phyloP scores from a whole-genome alignment of 2,113 vertebrate species.

The Dipodomys ordii region DNA sequence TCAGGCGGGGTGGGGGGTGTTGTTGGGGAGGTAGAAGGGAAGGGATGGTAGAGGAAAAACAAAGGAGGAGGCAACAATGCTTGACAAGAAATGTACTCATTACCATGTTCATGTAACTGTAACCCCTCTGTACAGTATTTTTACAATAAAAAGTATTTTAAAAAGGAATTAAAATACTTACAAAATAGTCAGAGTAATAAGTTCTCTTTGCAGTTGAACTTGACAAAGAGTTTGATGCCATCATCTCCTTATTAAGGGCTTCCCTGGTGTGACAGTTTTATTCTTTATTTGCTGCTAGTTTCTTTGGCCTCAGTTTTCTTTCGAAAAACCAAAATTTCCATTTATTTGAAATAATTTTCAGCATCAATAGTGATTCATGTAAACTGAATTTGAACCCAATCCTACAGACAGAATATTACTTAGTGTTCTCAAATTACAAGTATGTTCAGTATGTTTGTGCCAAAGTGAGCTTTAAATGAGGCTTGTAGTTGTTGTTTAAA shows the following conservation, averaged over 20 bases:
- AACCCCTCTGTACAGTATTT: too few species aligned
- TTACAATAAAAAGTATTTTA: too few species aligned
- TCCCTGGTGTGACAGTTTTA: not conserved
- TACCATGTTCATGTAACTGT: too few species aligned
- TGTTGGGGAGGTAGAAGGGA: too few species aligned
- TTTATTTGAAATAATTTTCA: not conserved
- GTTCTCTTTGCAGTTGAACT: not conserved
- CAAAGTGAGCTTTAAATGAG: slow-evolving; percentile 52
- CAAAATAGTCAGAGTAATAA: not conserved
- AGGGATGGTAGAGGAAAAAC: too few species aligned
- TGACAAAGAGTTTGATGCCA: not conserved
- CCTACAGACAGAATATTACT: not conserved
- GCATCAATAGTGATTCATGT: not conserved
- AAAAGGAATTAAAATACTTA: not conserved
- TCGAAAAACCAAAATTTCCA: not conserved
- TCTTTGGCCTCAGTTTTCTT: not conserved
- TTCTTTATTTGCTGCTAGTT: not conserved
- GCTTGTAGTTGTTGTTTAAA: slow-evolving; percentile 61
- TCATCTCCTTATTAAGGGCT: not conserved
- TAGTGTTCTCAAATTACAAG: slow-evolving; percentile 10
- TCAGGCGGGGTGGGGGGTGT: not conserved
- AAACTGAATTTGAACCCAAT: not conserved
- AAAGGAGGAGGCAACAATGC: too few species aligned
- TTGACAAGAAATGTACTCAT: too few species aligned
- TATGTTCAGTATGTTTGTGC: not conserved